phyloP scores from a whole-genome alignment of 1,140 invertebrate genomes.

The Thaumatotibia leucotreta region DNA sequence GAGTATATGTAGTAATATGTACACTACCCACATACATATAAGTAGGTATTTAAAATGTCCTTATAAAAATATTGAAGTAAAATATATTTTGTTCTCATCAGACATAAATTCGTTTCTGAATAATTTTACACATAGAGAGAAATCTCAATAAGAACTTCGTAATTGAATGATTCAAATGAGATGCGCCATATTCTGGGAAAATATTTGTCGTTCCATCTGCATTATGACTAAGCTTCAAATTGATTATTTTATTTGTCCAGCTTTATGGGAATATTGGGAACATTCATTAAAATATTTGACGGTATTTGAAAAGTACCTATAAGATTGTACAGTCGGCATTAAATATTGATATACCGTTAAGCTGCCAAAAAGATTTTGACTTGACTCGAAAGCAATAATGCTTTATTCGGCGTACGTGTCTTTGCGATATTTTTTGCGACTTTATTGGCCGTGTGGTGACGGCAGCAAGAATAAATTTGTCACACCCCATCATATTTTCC shows the following conservation, averaged over 20 bases:
- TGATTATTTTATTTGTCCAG: neutral
- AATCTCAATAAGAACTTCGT: neutral
- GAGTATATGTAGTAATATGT: too few species aligned
- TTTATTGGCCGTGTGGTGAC: too few species aligned
- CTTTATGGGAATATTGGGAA: neutral
- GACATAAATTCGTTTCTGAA: neutral
- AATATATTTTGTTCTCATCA: neutral
- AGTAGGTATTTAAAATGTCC: too few species aligned
- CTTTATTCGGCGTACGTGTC: too few species aligned
- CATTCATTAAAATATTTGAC: neutral
- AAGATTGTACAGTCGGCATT: too few species aligned
- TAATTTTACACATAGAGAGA: neutral
- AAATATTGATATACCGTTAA: too few species aligned
- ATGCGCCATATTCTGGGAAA: neutral
- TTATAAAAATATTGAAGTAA: neutral
- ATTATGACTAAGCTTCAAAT: neutral
- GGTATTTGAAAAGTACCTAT: neutral
- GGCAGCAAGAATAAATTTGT: too few species aligned
- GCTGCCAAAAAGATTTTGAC: too few species aligned
- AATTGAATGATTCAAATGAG: neutral
- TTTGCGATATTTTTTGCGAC: too few species aligned
- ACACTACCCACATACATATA: too few species aligned
- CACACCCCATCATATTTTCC: too few species aligned
- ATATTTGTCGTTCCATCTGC: neutral
- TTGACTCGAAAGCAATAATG: too few species aligned